These are phyloP conservation scores for Eupithecia subumbrata DNA, from an alignment of 2,888 invertebrate genomes.

Conservation along the genomic window DNA sequence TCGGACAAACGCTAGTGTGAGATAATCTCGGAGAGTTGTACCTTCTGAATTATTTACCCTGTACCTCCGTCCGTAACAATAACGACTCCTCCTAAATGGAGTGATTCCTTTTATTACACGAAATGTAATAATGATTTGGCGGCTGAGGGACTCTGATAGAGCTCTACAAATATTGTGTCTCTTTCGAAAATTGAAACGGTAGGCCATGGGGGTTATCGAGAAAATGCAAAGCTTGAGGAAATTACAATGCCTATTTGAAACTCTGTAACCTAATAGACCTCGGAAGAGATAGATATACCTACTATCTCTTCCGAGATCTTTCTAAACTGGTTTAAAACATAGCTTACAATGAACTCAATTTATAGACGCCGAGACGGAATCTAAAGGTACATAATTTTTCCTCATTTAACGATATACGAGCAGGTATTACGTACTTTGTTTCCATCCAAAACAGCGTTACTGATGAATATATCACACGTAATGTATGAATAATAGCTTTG, in stretches of 20 bases:
- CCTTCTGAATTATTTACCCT: neutral
- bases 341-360: neutral
- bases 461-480: neutral
- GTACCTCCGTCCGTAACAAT: neutral
- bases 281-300: too few relatives aligned
- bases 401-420: neutral
- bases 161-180: neutral
- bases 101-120: slow-evolving; percentile 1
- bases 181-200: neutral
- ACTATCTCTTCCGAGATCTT: too few relatives aligned
- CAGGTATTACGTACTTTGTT: neutral
- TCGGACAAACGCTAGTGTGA: neutral
- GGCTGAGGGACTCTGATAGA: neutral
- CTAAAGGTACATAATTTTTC: neutral
- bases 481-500: neutral
- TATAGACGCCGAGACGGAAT: neutral
- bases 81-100: slow-evolving; percentile 7
- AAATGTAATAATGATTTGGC: slow-evolving; percentile 7
- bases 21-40: neutral
- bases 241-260: neutral
- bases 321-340: neutral
- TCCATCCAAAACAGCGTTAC: neutral
- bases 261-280: neutral
- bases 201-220: neutral
- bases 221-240: neutral